Base-by-base conservation (phyloP, 2,888 invertebrate species). In the Patella pellucida region DNA sequence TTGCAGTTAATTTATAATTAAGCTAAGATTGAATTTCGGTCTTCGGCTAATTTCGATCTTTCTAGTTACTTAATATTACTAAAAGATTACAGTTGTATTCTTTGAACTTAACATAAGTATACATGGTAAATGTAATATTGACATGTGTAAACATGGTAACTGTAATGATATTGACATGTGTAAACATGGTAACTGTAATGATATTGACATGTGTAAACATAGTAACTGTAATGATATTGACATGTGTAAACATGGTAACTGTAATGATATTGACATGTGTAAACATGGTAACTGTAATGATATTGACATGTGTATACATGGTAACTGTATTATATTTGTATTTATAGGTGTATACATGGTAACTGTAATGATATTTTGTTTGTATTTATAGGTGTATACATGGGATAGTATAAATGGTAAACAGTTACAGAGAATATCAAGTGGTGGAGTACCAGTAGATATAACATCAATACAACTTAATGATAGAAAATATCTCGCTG, bases 361-460 rank as follows among this genome's bases (percentile, higher is more conserved):
- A 1, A 23, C 1, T n/a, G 15, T 72, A 19, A 15, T 15, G 23
- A 12, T 15, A 16, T 19, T 52, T 15, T 69, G 50, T 69, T 14
- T 68, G 16, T 54, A 56, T 54, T 81, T 84, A 16, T 82, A 88
- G 89, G 79, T 87, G 0, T 83, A 86, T n/a, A 76, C 88, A 0
- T 89, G 89, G 89, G 86, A 89, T 74, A 81, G 84, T 19, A 82
- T 81, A 0, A 85, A 80, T n/a, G 85, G 87, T 11, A 83, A 85
- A 67, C 76, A 86, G 69, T 76, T 78, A n/a, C 88, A 89, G 79
- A 82, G 84, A 52, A 73, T 89, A 51, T 68, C 81, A 0, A 77
- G 80, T 27, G 84, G 82, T 50, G 85, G 85, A 3, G 76, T 84
- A 23, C 84, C 86, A 12, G 80, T 89, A 50, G 89, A 89, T 73